Evolutionary conservation across 2,113 vertebrate species (phyloP).

Genomic region (Phodopus roborovskii): DNA sequence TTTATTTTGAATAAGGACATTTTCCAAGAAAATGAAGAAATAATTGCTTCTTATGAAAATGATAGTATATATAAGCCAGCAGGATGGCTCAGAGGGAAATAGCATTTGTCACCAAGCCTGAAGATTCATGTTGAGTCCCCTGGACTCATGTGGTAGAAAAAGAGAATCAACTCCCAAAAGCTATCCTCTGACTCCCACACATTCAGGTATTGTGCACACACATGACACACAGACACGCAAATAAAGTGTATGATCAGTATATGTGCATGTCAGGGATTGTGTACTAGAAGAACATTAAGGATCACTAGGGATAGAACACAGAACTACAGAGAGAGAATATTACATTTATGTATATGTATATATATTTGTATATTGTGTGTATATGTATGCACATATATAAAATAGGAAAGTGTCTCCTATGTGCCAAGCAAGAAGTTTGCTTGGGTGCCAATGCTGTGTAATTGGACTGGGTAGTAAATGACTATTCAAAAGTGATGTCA

Average conservation of each 20-base stretch:
- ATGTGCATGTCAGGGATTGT: not conserved
- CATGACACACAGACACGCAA: no score
- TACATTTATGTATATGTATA: no score
- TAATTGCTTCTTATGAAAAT: not conserved
- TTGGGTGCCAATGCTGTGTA: not conserved
- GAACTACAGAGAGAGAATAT: not conserved
- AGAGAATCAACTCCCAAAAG: not conserved
- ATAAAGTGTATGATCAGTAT: not conserved
- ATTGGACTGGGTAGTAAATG: not conserved
- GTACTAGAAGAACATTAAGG: not conserved
- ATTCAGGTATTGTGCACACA: not conserved
- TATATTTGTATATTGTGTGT: no score
- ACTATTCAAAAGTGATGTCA: not conserved
- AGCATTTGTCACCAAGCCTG: not conserved
- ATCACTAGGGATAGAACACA: not conserved
- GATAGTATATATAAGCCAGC: not conserved
- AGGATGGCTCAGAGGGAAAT: not conserved
- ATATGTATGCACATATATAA: not conserved
- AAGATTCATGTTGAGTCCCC: not conserved
- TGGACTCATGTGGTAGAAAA: not conserved
- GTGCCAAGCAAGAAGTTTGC: not conserved
- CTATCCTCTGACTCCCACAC: not conserved
- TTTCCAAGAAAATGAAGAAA: conserved; percentile 29
- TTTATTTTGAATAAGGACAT: conserved; percentile 39
- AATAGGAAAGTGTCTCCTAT: not conserved